Evolutionary conservation across 2,888 invertebrate genomes (phyloP), one percentile per base, ranked within the genome.

Genomic region (Mesoligia furuncula): DNA sequence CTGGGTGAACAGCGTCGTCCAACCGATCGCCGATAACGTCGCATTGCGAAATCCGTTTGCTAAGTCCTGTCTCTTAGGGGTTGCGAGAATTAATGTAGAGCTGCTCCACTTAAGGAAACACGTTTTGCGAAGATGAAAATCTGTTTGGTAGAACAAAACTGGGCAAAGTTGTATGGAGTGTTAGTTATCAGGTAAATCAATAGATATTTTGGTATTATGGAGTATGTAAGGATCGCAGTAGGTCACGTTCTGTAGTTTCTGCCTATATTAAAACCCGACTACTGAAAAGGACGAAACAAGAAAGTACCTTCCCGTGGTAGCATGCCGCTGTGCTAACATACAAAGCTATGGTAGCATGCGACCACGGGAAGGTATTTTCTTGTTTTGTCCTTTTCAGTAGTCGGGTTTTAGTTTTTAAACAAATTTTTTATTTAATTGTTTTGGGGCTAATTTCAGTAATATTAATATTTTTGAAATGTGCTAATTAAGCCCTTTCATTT

Each of bases 11-110:
- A 84, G 71, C 24, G 62, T 39, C 48, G 59, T 67, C 72, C 67
- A 64, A 59, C 75, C 67, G 36, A 62, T 66, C 17, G 31, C 62
- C 39, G 76, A 80, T 80, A 80, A 59, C 62, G 59, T 66, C 65
- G 48, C 59, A 54, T 84, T 83, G 80, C 72, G 65, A 83, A 76
- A 83, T 79, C 71, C 27, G 36, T 73, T 79, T 67, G 42, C 67
- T 57, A 82, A 73, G 51, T 39, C 70, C 20, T 36, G 54, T 59
- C 64, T 64, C 79, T 54, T 15, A 61, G 79, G 75, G 59, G 71
- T 68, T 71, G 74, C 48, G 57, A 72, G 57, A 67, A 51, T 80
- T 15, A 48, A 68, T 48, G 39, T 48, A 24, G 17, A 51, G 5
- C 36, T 61, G 73, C 51, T 27, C 20, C 42, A 73, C 48, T 48